Evolutionary conservation across 2,888 invertebrate species (phyloP).

Genomic region (Hyalella azteca): DNA sequence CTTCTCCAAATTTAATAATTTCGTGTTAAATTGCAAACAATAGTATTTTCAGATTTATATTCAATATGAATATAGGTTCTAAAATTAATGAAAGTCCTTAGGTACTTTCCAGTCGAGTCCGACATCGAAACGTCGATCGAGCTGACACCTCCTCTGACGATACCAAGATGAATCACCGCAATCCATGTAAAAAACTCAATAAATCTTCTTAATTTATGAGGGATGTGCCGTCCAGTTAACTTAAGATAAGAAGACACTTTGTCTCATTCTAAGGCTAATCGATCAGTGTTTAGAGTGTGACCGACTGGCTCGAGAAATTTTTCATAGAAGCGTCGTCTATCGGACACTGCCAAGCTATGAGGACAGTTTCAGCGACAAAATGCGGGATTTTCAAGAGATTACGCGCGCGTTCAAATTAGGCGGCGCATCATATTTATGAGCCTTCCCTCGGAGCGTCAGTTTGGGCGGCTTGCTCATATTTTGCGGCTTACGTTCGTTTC

Average conservation of each 20-base stretch:
- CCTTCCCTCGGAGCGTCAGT: constrained; percentile 3
- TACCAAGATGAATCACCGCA: neutral
- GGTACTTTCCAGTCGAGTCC: no score
- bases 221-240: constrained; percentile 18
- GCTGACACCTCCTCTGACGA: neutral
- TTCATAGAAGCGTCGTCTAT: neutral
- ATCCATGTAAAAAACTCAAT: neutral
- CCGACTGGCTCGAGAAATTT: neutral
- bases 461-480: constrained; percentile 13
- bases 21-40: no score
- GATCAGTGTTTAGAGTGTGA: constrained; percentile 23
- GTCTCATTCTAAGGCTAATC: constrained; percentile 20
- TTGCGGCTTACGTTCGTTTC: constrained; percentile 17
- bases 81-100: no score
- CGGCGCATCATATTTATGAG: constrained; percentile 1
- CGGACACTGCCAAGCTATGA: neutral
- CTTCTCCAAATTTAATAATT: no score
- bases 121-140: no score
- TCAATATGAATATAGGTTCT: no score
- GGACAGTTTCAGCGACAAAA: constrained; percentile 25
- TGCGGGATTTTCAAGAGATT: constrained; percentile 6
- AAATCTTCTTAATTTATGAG: neutral
- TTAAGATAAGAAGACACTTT: constrained; percentile 15
- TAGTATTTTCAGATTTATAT: no score
- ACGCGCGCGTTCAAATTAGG: neutral